Evolutionary conservation across 2,113 vertebrate genomes (phyloP).

Genomic region (Paradoxurus hermaphroditus): DNA sequence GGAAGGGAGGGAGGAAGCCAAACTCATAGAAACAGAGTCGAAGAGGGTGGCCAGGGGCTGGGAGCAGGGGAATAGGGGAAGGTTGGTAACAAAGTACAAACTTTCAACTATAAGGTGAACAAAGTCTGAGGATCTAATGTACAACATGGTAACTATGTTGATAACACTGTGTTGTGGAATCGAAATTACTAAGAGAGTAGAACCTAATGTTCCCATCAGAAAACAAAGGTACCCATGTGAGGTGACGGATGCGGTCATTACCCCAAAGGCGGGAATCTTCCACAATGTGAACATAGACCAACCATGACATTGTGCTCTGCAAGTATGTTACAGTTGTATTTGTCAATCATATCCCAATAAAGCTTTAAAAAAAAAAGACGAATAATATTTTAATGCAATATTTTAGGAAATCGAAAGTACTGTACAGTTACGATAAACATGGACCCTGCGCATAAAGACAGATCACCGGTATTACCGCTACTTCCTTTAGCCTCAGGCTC

Average conservation of each 20-base stretch:
- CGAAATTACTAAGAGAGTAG: background rate
- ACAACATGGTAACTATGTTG: rapidly evolving
- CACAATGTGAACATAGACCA: rapidly evolving
- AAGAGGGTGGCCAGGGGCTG: background rate
- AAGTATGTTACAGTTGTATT: background rate
- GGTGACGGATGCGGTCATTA: background rate
- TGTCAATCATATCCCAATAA: background rate
- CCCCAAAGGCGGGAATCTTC: background rate
- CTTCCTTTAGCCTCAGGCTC: background rate
- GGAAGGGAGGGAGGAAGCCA: background rate
- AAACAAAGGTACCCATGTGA: background rate
- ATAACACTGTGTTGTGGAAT: rapidly evolving
- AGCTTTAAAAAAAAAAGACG: background rate
- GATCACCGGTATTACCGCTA: no score
- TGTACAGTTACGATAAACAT: background rate
- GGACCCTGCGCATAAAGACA: background rate
- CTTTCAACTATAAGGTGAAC: background rate
- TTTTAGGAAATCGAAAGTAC: background rate
- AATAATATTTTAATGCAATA: background rate
- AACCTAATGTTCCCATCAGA: background rate
- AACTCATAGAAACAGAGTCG: background rate
- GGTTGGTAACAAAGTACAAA: background rate
- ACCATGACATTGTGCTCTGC: background rate
- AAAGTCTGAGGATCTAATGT: background rate
- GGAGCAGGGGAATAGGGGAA: rapidly evolving